Evolutionary conservation across 2,113 vertebrate genomes (phyloP).

Genomic region (Myxocyprinus asiaticus): DNA sequence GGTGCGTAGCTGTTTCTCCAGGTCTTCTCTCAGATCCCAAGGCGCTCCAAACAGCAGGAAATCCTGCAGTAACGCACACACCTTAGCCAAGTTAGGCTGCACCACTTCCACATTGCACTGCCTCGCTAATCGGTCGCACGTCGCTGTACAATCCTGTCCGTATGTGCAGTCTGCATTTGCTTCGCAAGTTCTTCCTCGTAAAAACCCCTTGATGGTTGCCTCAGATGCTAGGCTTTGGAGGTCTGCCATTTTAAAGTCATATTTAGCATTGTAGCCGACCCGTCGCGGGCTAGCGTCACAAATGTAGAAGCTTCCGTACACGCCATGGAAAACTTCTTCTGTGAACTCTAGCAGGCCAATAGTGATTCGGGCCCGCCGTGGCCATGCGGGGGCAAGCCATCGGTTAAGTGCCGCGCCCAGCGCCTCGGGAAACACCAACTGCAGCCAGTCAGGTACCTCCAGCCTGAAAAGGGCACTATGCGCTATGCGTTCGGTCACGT

Average conservation of each 20-base stretch:
- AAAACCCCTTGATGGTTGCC: slow-evolving; percentile 80
- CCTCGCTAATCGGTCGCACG: slow-evolving; percentile 88
- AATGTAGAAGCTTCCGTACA: slow-evolving; percentile 92
- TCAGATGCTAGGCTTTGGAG: slow-evolving; percentile 87
- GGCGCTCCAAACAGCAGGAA: slow-evolving; percentile 88
- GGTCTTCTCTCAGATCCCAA: slow-evolving; percentile 78
- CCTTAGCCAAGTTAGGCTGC: slow-evolving; percentile 95
- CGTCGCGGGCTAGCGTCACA: slow-evolving; percentile 85
- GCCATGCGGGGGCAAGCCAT: slow-evolving; percentile 93
- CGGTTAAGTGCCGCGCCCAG: slow-evolving; percentile 82
- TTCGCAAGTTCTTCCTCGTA: slow-evolving; percentile 88
- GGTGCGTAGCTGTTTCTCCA: slow-evolving; percentile 89
- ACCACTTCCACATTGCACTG: slow-evolving; percentile 91
- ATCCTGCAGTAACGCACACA: slow-evolving; percentile 86
- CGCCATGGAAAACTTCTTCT: slow-evolving; percentile 94
- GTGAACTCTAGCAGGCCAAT: slow-evolving; percentile 94
- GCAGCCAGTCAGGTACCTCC: slow-evolving; percentile 79
- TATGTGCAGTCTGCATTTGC: slow-evolving; percentile 91
- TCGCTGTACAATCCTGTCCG: slow-evolving; percentile 85
- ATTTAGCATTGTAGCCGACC: slow-evolving; percentile 87
- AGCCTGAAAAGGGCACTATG: slow-evolving; percentile 82
- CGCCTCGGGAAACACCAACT: slow-evolving; percentile 77
- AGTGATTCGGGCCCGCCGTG: slow-evolving; percentile 87
- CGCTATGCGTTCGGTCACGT: slow-evolving; percentile 84
- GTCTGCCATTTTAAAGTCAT: slow-evolving; percentile 93